Evolutionary conservation across 2,797 vertebrate genomes (phyloP).

Genomic region (Poeciliopsis gracilis): DNA sequence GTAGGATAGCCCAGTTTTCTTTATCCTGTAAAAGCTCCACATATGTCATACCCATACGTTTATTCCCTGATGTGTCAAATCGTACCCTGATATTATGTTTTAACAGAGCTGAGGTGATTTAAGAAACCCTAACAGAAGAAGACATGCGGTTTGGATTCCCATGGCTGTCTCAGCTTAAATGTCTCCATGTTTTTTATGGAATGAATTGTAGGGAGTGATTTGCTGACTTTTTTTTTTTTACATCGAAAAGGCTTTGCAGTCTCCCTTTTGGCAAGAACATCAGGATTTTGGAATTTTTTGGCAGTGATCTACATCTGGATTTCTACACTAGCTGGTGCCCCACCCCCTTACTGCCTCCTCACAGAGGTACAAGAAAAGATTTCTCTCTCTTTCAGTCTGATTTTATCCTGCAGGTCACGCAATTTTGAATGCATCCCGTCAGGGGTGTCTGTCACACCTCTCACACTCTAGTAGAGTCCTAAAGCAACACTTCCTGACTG

Average conservation of each 20-base stretch:
- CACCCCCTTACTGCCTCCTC: conserved; percentile 64
- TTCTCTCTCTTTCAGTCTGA: conserved; percentile 34
- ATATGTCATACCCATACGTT: conserved; percentile 49
- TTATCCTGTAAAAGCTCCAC: conserved; percentile 29
- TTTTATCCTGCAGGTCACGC: conserved; percentile 27
- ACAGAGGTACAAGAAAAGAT: conserved; percentile 56
- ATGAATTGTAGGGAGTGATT: conserved; percentile 74
- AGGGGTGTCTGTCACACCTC: conserved; percentile 60
- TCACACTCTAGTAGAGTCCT: conserved; percentile 39
- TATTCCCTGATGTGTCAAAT: conserved; percentile 65
- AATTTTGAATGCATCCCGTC: conserved; percentile 44
- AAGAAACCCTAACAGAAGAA: conserved; percentile 76
- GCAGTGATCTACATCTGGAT: conserved; percentile 86
- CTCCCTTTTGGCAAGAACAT: conserved; percentile 79
- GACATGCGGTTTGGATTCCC: conserved; percentile 83
- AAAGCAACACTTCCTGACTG: conserved; percentile 59
- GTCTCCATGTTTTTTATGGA: conserved; percentile 81
- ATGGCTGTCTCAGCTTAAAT: conserved; percentile 79
- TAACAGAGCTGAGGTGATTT: conserved; percentile 72
- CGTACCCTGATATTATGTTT: conserved; percentile 72
- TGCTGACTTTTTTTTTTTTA: conserved; percentile 80
- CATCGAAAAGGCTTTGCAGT: conserved; percentile 74
- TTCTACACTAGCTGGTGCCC: conserved; percentile 73
- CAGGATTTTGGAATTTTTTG: conserved; percentile 81
- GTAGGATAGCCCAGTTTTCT: conserved; percentile 32